Conservation (phyloP, 2,113 vertebrate species). For the Neomonachus schauinslandi region DNA sequence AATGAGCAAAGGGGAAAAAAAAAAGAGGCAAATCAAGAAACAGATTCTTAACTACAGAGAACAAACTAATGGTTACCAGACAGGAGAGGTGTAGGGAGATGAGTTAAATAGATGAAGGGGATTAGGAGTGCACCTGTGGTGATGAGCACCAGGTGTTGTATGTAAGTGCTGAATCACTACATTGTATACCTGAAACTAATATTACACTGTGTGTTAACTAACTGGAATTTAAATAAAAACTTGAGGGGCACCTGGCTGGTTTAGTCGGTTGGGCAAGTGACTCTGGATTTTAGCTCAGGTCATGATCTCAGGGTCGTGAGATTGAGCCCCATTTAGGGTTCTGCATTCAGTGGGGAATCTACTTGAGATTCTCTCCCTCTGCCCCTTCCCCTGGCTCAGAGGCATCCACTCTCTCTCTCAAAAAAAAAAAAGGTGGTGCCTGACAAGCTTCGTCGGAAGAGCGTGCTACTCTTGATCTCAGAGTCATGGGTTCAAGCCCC, state of each 20-base stretch:
- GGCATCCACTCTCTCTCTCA: background rate
- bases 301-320: background rate
- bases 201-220: background rate
- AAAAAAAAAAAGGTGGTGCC: background rate
- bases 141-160: background rate
- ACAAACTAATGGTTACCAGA: background rate
- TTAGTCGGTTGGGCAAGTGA: background rate
- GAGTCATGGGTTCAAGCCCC: background rate
- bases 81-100: background rate
- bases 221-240: background rate
- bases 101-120: background rate
- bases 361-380: background rate
- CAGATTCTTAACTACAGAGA: background rate
- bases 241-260: background rate
- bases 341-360: background rate
- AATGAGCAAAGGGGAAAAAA: background rate
- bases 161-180: background rate
- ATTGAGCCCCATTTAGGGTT: background rate
- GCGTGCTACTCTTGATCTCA: background rate
- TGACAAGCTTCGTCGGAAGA: background rate
- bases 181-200: background rate
- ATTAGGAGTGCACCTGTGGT: background rate
- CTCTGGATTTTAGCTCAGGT: background rate
- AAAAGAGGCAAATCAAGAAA: background rate
- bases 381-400: background rate